A percentile compares a stretch with the other conserved stretches of the same genome.
phyloP scores from a whole-genome alignment of 2,888 invertebrate genomes.

The Didymodactylos carnosus region DNA sequence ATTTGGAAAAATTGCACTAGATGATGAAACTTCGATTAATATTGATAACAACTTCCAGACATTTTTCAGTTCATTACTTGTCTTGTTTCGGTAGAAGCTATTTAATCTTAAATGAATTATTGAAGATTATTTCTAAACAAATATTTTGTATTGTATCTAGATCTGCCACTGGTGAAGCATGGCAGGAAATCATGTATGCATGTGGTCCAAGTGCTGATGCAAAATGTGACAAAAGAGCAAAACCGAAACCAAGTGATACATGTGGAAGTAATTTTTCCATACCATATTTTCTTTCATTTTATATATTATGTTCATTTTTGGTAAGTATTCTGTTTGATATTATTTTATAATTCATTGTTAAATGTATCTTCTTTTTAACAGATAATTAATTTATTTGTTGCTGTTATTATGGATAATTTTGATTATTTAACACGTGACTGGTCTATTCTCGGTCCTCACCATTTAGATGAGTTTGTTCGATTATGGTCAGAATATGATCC shows the following conservation, averaged over 20 bases:
- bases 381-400: conserved; percentile 97
- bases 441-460: conserved; percentile 97
- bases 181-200: conserved; percentile 98
- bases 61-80: conserved; percentile 86
- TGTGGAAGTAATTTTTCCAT: conserved; percentile 87
- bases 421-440: conserved; percentile 96
- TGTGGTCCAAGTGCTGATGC: conserved; percentile 43
- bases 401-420: conserved; percentile 99
- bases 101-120: conserved; percentile 17
- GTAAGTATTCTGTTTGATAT: too few species aligned
- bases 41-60: conserved; percentile 97
- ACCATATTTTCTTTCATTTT: conserved; percentile 98
- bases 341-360: too few species aligned
- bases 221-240: conserved; percentile 33
- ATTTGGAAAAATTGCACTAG: conserved; percentile 79
- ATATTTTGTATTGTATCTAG: not conserved
- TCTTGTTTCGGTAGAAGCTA: conserved; percentile 61
- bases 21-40: conserved; percentile 51
- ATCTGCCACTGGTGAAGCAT: conserved; percentile 63
- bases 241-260: conserved; percentile 27
- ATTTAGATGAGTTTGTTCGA: conserved; percentile 94
- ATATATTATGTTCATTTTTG: conserved; percentile 91
- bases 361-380: conserved; percentile 28
- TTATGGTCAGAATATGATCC: conserved; percentile 99
- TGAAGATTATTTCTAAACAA: too few species aligned